A percentile compares a stretch with the other conserved stretches of the same genome.
phyloP scores from a whole-genome alignment of 2,113 vertebrate species.

The Gallinago jamesoni region DNA sequence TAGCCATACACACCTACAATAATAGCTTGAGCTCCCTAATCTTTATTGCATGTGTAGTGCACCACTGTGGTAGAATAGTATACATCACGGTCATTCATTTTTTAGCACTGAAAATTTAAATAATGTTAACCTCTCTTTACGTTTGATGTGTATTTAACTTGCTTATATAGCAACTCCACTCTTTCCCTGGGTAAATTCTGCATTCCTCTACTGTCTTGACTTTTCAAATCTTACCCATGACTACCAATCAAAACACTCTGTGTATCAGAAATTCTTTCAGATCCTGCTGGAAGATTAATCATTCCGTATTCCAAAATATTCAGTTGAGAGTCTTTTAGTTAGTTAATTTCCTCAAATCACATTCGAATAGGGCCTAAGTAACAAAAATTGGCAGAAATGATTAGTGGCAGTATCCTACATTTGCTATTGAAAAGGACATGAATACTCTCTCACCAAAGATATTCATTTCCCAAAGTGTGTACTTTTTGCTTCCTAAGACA shows the following conservation, averaged over 20 bases:
- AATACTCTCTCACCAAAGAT: not conserved
- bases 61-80: not conserved
- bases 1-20: not conserved
- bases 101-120: conserved; percentile 12
- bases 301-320: conserved; percentile 52
- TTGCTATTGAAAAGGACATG: conserved; percentile 17
- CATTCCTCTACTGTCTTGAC: conserved; percentile 38
- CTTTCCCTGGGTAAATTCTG: conserved; percentile 32
- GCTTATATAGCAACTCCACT: not conserved
- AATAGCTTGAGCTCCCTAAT: not conserved
- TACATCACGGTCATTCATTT: not conserved
- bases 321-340: conserved; percentile 47
- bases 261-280: conserved; percentile 60
- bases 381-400: conserved; percentile 40
- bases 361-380: not conserved
- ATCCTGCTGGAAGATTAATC: conserved; percentile 34
- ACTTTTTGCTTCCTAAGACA: not conserved
- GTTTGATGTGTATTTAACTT: conserved; percentile 12
- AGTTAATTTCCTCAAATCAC: conserved; percentile 52
- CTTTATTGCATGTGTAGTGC: not conserved
- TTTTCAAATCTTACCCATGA: conserved; percentile 56
- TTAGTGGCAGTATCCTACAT: not conserved
- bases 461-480: not conserved
- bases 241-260: conserved; percentile 41
- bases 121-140: not conserved